A percentile compares a stretch with the other conserved stretches of the same genome.
Evolutionary conservation across 2,797 vertebrate species (phyloP).

Genomic region (Thunnus albacares): DNA sequence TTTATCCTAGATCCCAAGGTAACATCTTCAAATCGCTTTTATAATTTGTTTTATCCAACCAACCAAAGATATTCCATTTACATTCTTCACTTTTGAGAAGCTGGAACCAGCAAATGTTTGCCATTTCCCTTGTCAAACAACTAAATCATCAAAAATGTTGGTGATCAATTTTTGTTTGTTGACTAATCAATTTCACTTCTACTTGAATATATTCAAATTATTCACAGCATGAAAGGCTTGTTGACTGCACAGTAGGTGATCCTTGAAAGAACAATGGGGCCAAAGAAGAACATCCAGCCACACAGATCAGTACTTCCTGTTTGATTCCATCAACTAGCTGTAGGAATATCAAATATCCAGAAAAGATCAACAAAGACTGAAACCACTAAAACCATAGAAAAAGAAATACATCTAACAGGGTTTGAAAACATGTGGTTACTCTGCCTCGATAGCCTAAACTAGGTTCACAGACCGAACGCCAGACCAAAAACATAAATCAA

Average conservation of each 20-base stretch:
- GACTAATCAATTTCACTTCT: neutral
- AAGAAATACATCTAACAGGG: neutral
- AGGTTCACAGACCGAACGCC: constrained; percentile 1
- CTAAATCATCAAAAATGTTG: neutral
- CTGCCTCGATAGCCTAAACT: constrained; percentile 8
- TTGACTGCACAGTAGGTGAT: neutral
- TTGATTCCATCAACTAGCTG: constrained; percentile 7
- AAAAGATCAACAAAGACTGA: constrained; percentile 6
- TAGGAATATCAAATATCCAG: constrained; percentile 8
- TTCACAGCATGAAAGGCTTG: neutral
- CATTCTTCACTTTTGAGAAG: no score
- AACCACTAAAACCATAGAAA: neutral
- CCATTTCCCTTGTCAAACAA: neutral
- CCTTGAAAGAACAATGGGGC: neutral
- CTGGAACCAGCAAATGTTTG: no score
- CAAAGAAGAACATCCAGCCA: neutral
- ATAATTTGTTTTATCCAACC: no score
- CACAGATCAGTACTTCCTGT: neutral
- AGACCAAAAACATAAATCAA: neutral
- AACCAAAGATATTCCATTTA: no score
- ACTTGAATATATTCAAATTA: neutral
- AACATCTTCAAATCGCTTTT: no score
- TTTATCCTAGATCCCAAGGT: no score
- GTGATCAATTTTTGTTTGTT: neutral
- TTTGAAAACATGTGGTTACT: constrained; percentile 6